Conservation (phyloP, 2,797 vertebrate genomes). For the Furcifer pardalis region DNA sequence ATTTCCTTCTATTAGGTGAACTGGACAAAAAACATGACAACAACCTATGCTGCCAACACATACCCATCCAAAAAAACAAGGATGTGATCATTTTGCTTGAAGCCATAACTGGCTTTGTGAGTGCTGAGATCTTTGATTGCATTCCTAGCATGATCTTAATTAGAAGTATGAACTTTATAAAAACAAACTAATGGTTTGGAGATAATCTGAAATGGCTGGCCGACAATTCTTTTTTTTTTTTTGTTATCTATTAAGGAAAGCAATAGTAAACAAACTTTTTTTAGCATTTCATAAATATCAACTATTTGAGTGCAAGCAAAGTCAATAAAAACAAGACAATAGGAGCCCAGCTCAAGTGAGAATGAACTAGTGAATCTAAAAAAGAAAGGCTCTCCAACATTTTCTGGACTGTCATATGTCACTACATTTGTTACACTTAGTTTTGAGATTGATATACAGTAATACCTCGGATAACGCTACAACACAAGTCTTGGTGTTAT, state of each 20-base stretch:
- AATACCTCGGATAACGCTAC: too few relatives aligned
- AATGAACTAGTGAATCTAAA: constrained; percentile 60
- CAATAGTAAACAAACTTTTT: constrained; percentile 71
- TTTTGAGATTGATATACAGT: too few relatives aligned
- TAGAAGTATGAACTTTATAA: constrained; percentile 75
- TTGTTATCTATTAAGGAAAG: constrained; percentile 71
- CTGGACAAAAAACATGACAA: constrained; percentile 74
- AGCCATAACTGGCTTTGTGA: constrained; percentile 83
- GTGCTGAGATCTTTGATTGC: constrained; percentile 80
- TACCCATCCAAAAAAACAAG: constrained; percentile 52
- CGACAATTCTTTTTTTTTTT: constrained; percentile 68
- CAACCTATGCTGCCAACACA: not conserved
- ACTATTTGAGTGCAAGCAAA: constrained; percentile 42
- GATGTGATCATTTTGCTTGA: constrained; percentile 76
- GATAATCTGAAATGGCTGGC: constrained; percentile 67
- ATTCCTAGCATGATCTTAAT: constrained; percentile 81
- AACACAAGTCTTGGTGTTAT: too few relatives aligned
- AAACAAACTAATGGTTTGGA: constrained; percentile 46
- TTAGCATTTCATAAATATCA: constrained; percentile 73
- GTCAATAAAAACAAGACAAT: constrained; percentile 54
- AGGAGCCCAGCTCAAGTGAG: constrained; percentile 56
- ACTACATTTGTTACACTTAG: too few relatives aligned
- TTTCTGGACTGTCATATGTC: too few relatives aligned
- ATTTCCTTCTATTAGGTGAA: constrained; percentile 72
- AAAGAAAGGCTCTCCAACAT: constrained; percentile 33